These are phyloP conservation scores for zebrafish (Danio rerio) DNA, from an alignment of 2,113 vertebrate genomes.

Conservation along the genomic window GRCz12tu NC_133198.1:41008501-41009000, in stretches of 20 bases:
- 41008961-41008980: no score
- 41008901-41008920: no score
- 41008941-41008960: no score
- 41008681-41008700: conserved; percentile 3
- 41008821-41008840: no score
- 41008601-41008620: not conserved
- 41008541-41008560: conserved; percentile 55
- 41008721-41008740: not conserved
- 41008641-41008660: conserved; percentile 45
- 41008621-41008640: conserved; percentile 75
- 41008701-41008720: not conserved
- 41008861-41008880: no score
- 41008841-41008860: no score
- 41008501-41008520: conserved; percentile 77
- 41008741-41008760: not conserved
- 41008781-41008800: not conserved
- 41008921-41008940: no score
- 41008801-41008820: no score
- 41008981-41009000: no score
- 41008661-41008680: not conserved
- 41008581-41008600: not conserved
- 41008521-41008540: conserved; percentile 83
- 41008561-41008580: conserved; percentile 56
- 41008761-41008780: not conserved
- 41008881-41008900: no score